Percentiles rank a stretch among this genome's conserved stretches.
Conservation (phyloP, 2,113 vertebrate genomes). For the Corynorhinus townsendii region DNA sequence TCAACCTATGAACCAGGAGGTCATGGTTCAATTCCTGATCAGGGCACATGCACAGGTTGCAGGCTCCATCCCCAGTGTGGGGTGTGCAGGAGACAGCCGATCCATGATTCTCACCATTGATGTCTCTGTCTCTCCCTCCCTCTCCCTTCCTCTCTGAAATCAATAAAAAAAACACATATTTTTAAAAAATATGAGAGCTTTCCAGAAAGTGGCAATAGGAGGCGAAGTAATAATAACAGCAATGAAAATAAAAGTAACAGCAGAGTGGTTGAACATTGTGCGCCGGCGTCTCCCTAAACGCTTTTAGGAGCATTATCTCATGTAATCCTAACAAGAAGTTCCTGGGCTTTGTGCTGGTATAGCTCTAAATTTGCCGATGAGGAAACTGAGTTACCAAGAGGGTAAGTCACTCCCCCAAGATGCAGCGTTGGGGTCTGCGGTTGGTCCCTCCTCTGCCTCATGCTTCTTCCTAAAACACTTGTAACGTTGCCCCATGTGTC, state of each 20-base stretch:
- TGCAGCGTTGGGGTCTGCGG: not conserved
- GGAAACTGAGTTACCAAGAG: not conserved
- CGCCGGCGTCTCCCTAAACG: not conserved
- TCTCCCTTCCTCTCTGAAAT: too few relatives aligned
- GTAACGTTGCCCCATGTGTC: not conserved
- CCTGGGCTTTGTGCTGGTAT: not conserved
- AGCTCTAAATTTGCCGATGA: not conserved
- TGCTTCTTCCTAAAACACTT: not conserved
- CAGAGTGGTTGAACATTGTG: not conserved
- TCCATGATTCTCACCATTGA: too few relatives aligned
- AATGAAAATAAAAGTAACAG: slow-evolving; percentile 19
- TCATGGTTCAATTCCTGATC: too few relatives aligned
- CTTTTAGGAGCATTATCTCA: not conserved
- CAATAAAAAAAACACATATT: too few relatives aligned
- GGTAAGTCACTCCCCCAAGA: not conserved
- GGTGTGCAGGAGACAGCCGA: too few relatives aligned
- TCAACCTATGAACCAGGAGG: too few relatives aligned
- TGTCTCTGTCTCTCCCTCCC: too few relatives aligned
- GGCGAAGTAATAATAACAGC: not conserved
- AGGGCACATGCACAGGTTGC: too few relatives aligned
- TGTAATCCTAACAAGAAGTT: not conserved
- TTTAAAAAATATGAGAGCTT: not conserved
- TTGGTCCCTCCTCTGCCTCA: not conserved
- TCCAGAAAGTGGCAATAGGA: not conserved
- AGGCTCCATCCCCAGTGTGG: too few relatives aligned